Percentiles rank a stretch among this genome's conserved stretches.
phyloP scores from a whole-genome alignment of 1,140 invertebrate species.

The Temnothorax curvispinosus region DNA sequence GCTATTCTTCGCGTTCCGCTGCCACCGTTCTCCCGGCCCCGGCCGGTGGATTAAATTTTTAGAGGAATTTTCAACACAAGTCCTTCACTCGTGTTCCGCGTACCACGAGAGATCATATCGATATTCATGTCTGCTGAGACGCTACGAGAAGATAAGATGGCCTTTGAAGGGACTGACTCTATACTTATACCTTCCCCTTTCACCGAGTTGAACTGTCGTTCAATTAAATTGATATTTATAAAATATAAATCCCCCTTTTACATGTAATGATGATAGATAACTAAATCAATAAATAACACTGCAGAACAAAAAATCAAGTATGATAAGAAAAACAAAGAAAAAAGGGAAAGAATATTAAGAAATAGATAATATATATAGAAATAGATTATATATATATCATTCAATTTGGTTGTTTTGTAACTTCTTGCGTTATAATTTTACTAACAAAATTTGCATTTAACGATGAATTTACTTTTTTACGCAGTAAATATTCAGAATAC shows the following conservation, averaged over 20 bases:
- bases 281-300: background rate
- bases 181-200: background rate
- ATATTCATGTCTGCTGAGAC: background rate
- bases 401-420: background rate
- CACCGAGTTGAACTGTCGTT: background rate
- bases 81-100: background rate
- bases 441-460: background rate
- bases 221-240: background rate
- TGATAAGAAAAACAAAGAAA: background rate
- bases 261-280: background rate
- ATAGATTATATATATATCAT: background rate
- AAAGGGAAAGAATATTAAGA: background rate
- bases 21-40: background rate
- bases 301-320: background rate
- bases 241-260: background rate
- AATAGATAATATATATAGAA: background rate
- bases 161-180: background rate
- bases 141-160: slow-evolving; percentile 11
- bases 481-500: background rate
- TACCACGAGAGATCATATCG: slow-evolving; percentile 33
- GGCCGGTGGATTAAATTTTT: slow-evolving; percentile 68
- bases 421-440: background rate
- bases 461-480: background rate
- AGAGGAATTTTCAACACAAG: slow-evolving; percentile 29
- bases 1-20: slow-evolving; percentile 51